Conservation (phyloP, 2,888 invertebrate genomes). For the Isoperla grammatica region DNA sequence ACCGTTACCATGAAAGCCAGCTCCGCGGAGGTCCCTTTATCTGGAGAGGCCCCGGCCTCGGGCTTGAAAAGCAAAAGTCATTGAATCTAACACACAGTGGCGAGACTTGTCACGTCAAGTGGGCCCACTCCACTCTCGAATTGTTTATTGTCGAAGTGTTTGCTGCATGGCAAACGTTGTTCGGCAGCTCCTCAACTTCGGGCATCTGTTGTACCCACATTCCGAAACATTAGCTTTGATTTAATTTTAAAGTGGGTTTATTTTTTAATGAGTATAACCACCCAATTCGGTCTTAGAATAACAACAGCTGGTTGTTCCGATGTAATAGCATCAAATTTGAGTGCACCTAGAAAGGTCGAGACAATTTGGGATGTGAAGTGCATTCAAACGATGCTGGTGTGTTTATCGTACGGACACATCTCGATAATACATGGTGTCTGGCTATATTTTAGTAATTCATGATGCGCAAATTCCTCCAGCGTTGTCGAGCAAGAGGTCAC, state of each 20-base stretch:
- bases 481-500: conserved; percentile 3
- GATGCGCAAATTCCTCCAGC: not conserved
- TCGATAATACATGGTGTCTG: not conserved
- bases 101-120: conserved; percentile 1
- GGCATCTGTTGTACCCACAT: not conserved
- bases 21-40: conserved; percentile 8
- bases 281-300: no score
- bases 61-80: not conserved
- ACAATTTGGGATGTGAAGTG: no score
- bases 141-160: conserved; percentile 1
- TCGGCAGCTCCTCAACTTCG: no score
- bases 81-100: not conserved
- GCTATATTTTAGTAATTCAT: not conserved
- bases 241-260: no score
- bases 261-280: no score
- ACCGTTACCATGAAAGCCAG: conserved; percentile 4
- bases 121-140: not conserved
- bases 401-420: not conserved
- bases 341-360: no score
- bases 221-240: no score
- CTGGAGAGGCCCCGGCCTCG: not conserved
- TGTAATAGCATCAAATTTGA: no score
- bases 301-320: no score
- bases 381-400: no score
- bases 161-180: no score